Evolutionary conservation across 2,113 vertebrate genomes (phyloP).

Genomic region (Ursus arctos): DNA sequence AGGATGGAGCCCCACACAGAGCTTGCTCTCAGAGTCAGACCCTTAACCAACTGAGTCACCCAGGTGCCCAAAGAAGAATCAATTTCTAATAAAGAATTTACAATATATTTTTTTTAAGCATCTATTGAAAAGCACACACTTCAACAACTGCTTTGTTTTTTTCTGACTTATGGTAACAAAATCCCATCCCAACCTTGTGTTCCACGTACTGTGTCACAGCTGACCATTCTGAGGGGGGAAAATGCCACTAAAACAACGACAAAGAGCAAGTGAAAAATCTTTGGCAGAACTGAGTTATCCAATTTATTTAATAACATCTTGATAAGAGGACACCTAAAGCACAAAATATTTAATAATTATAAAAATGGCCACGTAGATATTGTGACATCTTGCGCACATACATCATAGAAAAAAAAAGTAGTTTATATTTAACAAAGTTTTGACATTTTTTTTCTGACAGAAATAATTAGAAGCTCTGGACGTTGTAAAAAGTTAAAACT

Average conservation of each 20-base stretch:
- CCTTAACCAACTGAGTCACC: neutral
- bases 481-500: slow-evolving; percentile 66
- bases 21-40: neutral
- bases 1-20: neutral
- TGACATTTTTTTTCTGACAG: slow-evolving; percentile 12
- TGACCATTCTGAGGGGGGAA: neutral
- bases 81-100: neutral
- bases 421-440: slow-evolving; percentile 70
- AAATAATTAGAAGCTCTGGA: slow-evolving; percentile 74
- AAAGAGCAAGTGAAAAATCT: slow-evolving; percentile 1
- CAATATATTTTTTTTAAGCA: neutral
- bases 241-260: neutral
- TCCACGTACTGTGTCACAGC: neutral
- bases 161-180: neutral
- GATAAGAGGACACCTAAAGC: slow-evolving; percentile 75
- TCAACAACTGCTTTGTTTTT: neutral
- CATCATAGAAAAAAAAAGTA: slow-evolving; percentile 5
- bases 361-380: slow-evolving; percentile 58
- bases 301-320: slow-evolving; percentile 72
- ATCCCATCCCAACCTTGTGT: neutral
- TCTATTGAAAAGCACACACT: neutral
- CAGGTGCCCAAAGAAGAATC: neutral
- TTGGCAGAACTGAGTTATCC: slow-evolving; percentile 56
- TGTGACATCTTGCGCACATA: slow-evolving; percentile 75
- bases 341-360: slow-evolving; percentile 71